phyloP scores from a whole-genome alignment of 2,888 invertebrate genomes.

The Rhamphomyia laevipes region DNA sequence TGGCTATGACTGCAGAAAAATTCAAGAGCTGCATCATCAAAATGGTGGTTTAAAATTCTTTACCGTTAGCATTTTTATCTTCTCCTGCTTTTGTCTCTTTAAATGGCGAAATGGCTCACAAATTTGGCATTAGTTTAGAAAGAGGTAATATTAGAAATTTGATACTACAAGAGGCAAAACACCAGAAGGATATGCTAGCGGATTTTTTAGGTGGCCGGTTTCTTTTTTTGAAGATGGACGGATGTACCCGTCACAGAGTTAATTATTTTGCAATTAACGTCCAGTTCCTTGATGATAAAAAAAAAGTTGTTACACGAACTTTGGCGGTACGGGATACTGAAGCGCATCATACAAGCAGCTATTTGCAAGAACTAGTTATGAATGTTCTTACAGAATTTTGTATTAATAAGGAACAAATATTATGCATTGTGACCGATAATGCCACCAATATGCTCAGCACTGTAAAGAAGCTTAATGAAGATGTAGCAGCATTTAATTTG shows the following conservation, averaged over 20 bases:
- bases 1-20: conserved; percentile 1
- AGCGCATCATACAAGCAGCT: not conserved
- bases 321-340: too few species aligned
- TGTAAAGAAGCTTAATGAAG: conserved; percentile 1
- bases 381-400: not conserved
- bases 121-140: not conserved
- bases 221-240: too few species aligned
- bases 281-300: not conserved
- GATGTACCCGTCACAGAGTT: too few species aligned
- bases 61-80: conserved; percentile 1
- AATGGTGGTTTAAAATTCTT: conserved; percentile 1
- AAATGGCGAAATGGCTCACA: not conserved
- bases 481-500: not conserved
- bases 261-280: not conserved
- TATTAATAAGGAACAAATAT: conserved; percentile 2
- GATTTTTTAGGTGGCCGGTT: too few species aligned
- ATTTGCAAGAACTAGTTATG: not conserved
- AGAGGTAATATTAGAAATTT: too few species aligned
- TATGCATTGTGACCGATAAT: not conserved
- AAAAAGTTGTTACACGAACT: not conserved
- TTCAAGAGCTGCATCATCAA: not conserved
- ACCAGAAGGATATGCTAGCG: too few species aligned
- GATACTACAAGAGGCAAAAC: too few species aligned
- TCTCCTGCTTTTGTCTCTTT: conserved; percentile 1
- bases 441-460: conserved; percentile 1